A percentile compares a stretch with the other conserved stretches of the same genome.
Evolutionary conservation across 2,888 invertebrate genomes (phyloP).

Genomic region (Poecilobothrus nobilitatus): DNA sequence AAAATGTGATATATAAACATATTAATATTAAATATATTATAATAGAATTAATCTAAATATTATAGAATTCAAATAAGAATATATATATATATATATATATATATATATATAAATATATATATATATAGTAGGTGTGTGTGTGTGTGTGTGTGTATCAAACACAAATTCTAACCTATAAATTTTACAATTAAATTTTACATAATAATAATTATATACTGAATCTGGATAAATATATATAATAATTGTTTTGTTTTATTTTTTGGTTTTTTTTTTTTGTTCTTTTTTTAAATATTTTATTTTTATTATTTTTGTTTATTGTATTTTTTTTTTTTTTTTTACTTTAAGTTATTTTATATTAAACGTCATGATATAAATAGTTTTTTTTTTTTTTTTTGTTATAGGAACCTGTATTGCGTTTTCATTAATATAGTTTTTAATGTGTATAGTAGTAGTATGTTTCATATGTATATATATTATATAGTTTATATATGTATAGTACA

Average conservation of each 20-base stretch:
- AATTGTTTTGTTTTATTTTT: slow-evolving; percentile 18
- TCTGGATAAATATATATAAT: background rate
- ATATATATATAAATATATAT: background rate
- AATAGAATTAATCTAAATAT: too few relatives aligned
- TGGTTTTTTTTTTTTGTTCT: slow-evolving; percentile 16
- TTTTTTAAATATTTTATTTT: slow-evolving; percentile 14
- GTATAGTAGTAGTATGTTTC: background rate
- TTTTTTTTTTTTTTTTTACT: slow-evolving; percentile 23
- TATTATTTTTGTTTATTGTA: slow-evolving; percentile 25
- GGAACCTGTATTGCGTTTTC: slow-evolving; percentile 43
- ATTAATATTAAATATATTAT: too few relatives aligned
- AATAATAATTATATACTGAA: background rate
- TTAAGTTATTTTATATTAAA: slow-evolving; percentile 22
- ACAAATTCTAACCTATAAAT: slow-evolving; percentile 2
- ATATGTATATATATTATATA: background rate
- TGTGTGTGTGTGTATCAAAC: background rate
- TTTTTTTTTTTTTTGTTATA: slow-evolving; percentile 33
- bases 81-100: background rate
- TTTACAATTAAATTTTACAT: background rate
- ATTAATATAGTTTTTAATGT: slow-evolving; percentile 1
- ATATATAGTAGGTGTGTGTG: background rate
- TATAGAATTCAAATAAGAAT: background rate
- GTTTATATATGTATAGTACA: background rate
- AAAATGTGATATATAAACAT: background rate
- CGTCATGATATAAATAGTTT: slow-evolving; percentile 14